Evolutionary conservation across 2,113 vertebrate species (phyloP), one percentile per base, ranked within the genome.

Genomic region (Ailurus styani): DNA sequence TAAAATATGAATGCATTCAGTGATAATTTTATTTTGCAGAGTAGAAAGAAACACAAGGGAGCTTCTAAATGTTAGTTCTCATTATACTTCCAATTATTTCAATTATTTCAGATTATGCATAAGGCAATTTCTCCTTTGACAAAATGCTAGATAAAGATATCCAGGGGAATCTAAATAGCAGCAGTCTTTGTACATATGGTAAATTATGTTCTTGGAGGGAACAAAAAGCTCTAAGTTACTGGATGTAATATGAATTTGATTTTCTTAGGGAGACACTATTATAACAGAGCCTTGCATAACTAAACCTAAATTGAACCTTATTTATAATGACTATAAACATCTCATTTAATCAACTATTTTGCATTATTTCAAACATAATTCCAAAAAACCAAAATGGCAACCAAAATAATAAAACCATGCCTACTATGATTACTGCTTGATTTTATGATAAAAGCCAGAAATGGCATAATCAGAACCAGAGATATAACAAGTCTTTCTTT

Each of bases 1-100:
- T 94, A 97, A 95, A 97, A 96, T 23, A 83, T 68, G 68, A 97
- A 96, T 75, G 54, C 31, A 93, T 90, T 96, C 93, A 78, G 95
- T 55, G 77, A 96, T 86, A 45, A 96, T 78, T 97, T 97, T 85
- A 95, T 97, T 95, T 96, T 96, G 66, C 60, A 91, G 57, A 96
- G 84, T 55, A 97, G 54, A 98, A 95, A 86, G 89, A 97, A 97
- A 54, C 94, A 95, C 95, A 94, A 91, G 95, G 95, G 95, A 97
- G 78, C 57, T 72, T 94, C 90, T 96, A 96, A 95, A 87, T 94
- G 72, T 60, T 97, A 88, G 88, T 52, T 95, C 97, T 96, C 95
- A 95, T 97, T 95, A 98, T 86, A 88, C 47, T 97, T 94, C 75
- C 94, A 96, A 98, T 98, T 98, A 98, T 98, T 97, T 97, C 93